A percentile compares a stretch with the other conserved stretches of the same genome.
Conservation (phyloP, 2,113 vertebrate species). For the Pleuronectes platessa region DNA sequence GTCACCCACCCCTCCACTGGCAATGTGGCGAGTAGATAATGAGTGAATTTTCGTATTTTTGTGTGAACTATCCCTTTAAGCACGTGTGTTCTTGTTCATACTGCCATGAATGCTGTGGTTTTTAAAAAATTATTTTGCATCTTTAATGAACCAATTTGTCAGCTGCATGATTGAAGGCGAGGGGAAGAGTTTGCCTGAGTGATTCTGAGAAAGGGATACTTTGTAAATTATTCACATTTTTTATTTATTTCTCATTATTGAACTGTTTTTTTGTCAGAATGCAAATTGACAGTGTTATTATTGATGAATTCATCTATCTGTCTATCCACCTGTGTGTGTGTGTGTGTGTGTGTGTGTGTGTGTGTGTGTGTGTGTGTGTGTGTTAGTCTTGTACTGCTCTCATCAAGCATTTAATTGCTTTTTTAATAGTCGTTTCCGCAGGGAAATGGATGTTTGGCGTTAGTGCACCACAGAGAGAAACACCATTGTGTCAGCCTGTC, state of each 20-base stretch:
- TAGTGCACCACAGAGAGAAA: constrained; percentile 27
- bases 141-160: constrained; percentile 46
- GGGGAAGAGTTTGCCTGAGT: background rate
- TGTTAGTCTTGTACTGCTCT: background rate
- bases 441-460: constrained; percentile 25
- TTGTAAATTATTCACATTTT: background rate
- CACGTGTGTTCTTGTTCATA: background rate
- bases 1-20: too few species aligned
- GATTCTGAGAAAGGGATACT: background rate
- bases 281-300: background rate
- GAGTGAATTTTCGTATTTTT: too few species aligned
- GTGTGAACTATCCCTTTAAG: too few species aligned
- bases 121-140: background rate
- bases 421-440: constrained; percentile 30
- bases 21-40: too few species aligned
- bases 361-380: too few species aligned
- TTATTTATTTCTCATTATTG: constrained; percentile 5
- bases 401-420: constrained; percentile 43
- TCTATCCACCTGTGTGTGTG: background rate
- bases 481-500: constrained; percentile 16
- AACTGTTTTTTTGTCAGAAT: background rate
- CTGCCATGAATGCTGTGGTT: background rate
- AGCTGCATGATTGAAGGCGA: constrained; percentile 15
- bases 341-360: too few species aligned
- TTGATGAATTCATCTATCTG: background rate